These are phyloP conservation scores for Lymantria monacha DNA, from an alignment of 2,888 invertebrate genomes.

Conservation along the genomic window DNA sequence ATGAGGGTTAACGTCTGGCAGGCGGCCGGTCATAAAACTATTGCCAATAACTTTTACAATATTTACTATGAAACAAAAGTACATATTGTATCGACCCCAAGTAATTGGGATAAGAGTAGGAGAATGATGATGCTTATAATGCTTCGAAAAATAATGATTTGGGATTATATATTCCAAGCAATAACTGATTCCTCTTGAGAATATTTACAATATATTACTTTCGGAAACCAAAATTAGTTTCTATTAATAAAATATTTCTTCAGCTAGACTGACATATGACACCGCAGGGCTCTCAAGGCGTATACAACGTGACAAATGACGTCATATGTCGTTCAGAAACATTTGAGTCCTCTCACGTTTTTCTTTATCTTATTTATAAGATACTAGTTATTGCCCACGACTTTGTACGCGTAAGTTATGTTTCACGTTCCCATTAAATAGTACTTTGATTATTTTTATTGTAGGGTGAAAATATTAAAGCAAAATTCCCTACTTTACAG, in stretches of 20 bases:
- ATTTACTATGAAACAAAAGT: no score
- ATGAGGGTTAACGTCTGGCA: no score
- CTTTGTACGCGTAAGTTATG: no score
- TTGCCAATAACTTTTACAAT: no score
- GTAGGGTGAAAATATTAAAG: no score
- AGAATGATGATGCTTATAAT: not conserved
- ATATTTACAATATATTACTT: not conserved
- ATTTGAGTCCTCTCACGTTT: not conserved
- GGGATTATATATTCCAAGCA: not conserved
- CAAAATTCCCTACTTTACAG: no score
- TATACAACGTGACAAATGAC: constrained; percentile 1
- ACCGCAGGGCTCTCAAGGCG: not conserved
- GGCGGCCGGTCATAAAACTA: no score
- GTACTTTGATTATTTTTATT: no score
- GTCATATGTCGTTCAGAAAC: constrained; percentile 1
- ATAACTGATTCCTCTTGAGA: not conserved
- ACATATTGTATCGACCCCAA: no score
- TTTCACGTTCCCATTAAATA: no score
- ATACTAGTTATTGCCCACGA: not conserved
- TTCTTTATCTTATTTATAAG: not conserved
- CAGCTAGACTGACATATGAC: not conserved
- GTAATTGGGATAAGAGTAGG: no score
- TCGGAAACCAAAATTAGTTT: not conserved
- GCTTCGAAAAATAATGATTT: not conserved
- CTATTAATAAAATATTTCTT: constrained; percentile 1